Conservation (phyloP, 37 sponge, comb jelly and placozoan genomes). For the Aplysina aerophoba region DNA sequence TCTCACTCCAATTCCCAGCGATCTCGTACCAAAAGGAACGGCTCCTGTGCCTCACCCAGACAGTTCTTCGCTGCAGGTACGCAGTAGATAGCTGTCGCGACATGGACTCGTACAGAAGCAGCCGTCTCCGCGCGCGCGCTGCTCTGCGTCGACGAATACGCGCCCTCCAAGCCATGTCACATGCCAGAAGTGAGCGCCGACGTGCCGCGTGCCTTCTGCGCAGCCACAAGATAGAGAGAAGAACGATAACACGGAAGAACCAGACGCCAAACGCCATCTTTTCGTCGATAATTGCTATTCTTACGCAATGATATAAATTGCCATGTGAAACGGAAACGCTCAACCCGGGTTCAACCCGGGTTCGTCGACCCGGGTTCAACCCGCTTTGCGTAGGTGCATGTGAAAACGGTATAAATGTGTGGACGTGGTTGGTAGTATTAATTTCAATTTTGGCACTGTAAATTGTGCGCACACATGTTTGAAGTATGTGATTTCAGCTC, state of each 20-base stretch:
- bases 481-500: too few species aligned
- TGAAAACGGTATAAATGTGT: too few species aligned
- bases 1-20: slow-evolving; percentile 24
- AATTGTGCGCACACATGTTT: too few species aligned
- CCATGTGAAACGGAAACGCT: too few species aligned
- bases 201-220: neutral
- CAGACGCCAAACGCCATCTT: slow-evolving; percentile 13
- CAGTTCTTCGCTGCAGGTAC: neutral
- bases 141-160: neutral
- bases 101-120: neutral
- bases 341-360: neutral
- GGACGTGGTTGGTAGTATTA: too few species aligned
- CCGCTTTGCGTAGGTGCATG: neutral
- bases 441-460: too few species aligned
- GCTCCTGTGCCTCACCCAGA: slow-evolving; percentile 1
- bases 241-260: neutral
- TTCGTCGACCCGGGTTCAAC: neutral
- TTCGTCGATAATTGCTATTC: too few species aligned
- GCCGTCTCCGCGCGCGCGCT: too few species aligned
- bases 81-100: neutral
- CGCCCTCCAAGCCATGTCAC: neutral
- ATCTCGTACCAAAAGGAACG: slow-evolving; percentile 6
- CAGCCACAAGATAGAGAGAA: neutral
- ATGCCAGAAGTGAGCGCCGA: neutral
- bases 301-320: neutral